These are phyloP conservation scores for Siniperca undulata DNA, from an alignment of 2,797 vertebrate genomes.

Conservation along the genomic window DNA sequence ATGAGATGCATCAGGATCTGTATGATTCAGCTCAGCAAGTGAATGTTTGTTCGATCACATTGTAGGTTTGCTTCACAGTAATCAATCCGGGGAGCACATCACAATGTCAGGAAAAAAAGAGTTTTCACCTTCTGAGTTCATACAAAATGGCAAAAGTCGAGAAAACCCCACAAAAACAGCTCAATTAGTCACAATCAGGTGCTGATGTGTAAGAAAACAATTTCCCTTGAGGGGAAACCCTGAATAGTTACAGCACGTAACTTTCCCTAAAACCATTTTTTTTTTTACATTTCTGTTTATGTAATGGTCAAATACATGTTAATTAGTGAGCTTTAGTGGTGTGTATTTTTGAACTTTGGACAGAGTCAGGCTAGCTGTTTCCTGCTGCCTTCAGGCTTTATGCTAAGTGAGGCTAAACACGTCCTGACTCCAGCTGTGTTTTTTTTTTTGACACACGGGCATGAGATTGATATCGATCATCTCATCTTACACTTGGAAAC, in stretches of 20 bases:
- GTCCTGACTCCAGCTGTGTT: background rate
- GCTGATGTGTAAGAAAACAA: background rate
- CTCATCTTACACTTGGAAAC: background rate
- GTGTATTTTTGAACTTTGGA: background rate
- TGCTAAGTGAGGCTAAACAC: background rate
- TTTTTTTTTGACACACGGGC: background rate
- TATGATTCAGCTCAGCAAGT: background rate
- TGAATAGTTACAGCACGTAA: background rate
- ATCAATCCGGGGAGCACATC: background rate
- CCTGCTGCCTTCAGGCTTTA: conserved; percentile 1
- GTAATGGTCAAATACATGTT: background rate
- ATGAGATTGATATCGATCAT: background rate
- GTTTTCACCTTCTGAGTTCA: background rate
- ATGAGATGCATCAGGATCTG: background rate
- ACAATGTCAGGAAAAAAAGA: no score
- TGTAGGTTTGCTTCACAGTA: background rate
- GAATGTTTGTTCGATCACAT: background rate
- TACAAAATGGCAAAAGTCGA: background rate
- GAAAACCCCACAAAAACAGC: no score
- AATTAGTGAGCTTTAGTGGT: background rate
- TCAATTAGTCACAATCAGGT: background rate
- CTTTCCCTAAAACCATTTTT: background rate
- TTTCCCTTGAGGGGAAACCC: background rate
- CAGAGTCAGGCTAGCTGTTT: background rate
- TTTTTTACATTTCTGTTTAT: background rate